phyloP scores from a whole-genome alignment of 2,113 vertebrate species.

The Macquaria australasica region DNA sequence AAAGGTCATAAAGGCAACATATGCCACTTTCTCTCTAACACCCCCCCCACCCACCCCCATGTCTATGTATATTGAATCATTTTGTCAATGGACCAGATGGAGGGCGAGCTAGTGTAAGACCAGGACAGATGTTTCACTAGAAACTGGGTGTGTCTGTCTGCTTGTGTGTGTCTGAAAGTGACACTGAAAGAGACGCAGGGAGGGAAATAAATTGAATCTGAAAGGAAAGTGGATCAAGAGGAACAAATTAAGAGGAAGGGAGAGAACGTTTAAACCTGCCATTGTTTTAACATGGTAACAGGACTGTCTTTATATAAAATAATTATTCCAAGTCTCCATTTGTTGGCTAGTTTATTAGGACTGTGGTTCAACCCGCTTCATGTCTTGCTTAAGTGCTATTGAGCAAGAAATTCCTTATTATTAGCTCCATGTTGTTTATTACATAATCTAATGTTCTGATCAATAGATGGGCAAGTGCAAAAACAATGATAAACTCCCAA shows the following conservation, averaged over 20 bases:
- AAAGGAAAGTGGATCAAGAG: slow-evolving; percentile 2
- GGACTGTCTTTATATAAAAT: background rate
- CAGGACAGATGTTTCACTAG: slow-evolving; percentile 66
- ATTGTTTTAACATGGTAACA: background rate
- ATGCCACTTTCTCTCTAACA: slow-evolving; percentile 16
- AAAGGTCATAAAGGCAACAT: slow-evolving; percentile 53
- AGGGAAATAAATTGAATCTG: slow-evolving; percentile 19
- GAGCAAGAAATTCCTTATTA: too few species aligned
- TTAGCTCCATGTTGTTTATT: too few species aligned
- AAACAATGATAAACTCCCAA: too few species aligned
- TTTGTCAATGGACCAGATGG: slow-evolving; percentile 70
- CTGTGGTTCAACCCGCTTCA: too few species aligned
- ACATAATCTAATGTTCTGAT: too few species aligned
- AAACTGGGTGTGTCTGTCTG: slow-evolving; percentile 39
- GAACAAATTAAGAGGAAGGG: slow-evolving; percentile 18
- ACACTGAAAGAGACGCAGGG: background rate
- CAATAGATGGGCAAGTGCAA: too few species aligned
- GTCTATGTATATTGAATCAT: background rate
- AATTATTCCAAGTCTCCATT: background rate
- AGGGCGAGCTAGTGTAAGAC: slow-evolving; percentile 31
- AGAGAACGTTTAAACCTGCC: slow-evolving; percentile 12
- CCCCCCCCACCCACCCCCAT: background rate
- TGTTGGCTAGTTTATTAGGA: too few species aligned
- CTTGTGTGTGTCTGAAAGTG: slow-evolving; percentile 14
- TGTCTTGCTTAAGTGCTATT: too few species aligned